Evolutionary conservation across 37 sponge, comb jelly and placozoan genomes (phyloP).

Genomic region (Tethya wilhelma): DNA sequence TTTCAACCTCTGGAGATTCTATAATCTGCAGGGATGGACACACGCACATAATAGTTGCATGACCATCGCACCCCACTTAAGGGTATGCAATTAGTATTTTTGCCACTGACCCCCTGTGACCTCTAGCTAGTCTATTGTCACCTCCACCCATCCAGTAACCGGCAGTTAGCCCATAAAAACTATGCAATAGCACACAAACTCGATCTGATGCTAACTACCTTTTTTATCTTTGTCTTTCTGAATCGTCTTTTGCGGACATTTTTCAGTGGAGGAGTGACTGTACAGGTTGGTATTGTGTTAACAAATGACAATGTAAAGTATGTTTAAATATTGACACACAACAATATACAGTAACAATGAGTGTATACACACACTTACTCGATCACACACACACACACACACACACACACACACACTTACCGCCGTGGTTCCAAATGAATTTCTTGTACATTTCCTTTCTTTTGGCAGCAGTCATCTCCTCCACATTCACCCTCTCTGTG

Average conservation of each 20-base stretch:
- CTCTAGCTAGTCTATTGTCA: not conserved
- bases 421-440: conserved; percentile 82
- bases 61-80: too few species aligned
- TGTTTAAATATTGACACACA: not conserved
- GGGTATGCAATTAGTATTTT: not conserved
- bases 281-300: too few species aligned
- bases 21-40: conserved; percentile 51
- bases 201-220: too few species aligned
- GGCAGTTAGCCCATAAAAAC: too few species aligned
- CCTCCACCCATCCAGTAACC: not conserved
- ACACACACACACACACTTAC: conserved; percentile 38
- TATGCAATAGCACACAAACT: too few species aligned
- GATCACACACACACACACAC: not conserved
- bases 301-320: too few species aligned
- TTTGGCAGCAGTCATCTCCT: conserved; percentile 48
- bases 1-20: conserved; percentile 95
- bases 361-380: too few species aligned
- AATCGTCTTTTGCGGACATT: conserved; percentile 95
- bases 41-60: not conserved
- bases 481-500: conserved; percentile 26
- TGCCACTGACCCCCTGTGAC: not conserved
- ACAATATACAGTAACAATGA: not conserved
- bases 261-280: conserved; percentile 95
- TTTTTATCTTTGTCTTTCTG: conserved; percentile 93
- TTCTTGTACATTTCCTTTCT: conserved; percentile 74